Conservation (phyloP, 1,140 invertebrate species). For the Drosophila pruinosa region DNA sequence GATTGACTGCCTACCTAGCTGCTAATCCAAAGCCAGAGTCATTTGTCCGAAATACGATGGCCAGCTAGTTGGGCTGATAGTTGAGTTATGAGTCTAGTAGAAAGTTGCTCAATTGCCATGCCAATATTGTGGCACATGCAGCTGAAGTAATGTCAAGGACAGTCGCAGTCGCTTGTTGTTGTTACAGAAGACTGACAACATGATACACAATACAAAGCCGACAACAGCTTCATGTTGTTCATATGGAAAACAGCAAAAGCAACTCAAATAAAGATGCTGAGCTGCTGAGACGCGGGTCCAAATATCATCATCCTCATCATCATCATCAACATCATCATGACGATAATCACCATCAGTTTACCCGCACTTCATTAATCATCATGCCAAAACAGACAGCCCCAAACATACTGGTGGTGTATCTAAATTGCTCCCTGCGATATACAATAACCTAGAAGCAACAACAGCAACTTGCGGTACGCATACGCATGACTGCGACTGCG, state of each 20-base stretch:
- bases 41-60: neutral
- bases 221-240: conserved; percentile 20
- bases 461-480: no score
- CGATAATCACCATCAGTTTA: conserved; percentile 25
- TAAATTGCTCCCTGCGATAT: conserved; percentile 2
- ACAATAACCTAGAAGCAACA: conserved; percentile 19
- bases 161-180: neutral
- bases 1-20: neutral
- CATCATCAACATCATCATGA: conserved; percentile 8
- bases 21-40: conserved; percentile 26
- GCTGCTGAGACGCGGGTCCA: conserved; percentile 11
- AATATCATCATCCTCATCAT: conserved; percentile 40
- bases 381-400: conserved; percentile 57
- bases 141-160: conserved; percentile 54
- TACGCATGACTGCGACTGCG: conserved; percentile 29
- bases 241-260: conserved; percentile 27
- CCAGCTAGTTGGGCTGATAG: conserved; percentile 31
- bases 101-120: conserved; percentile 34
- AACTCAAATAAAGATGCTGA: conserved; percentile 4
- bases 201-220: conserved; percentile 3
- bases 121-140: conserved; percentile 65
- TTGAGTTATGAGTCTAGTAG: conserved; percentile 34
- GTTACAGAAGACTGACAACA: conserved; percentile 3
- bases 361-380: conserved; percentile 82
- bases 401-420: neutral